Percentiles rank a stretch among this genome's conserved stretches.
Evolutionary conservation across 1,140 invertebrate species (phyloP).

Genomic region (Solen grandis): DNA sequence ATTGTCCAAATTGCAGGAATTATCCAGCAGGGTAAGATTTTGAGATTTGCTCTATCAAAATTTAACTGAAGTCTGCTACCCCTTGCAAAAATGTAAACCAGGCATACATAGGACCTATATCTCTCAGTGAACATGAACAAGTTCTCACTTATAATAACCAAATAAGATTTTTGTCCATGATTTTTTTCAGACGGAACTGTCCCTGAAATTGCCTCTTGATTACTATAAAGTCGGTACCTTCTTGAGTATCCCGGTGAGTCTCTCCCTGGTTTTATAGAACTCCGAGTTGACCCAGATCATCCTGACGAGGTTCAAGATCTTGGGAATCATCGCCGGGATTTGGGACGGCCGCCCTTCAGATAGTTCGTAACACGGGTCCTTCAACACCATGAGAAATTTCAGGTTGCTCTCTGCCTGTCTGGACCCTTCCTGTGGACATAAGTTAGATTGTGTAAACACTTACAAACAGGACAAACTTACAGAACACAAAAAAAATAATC

Average conservation of each 20-base stretch:
- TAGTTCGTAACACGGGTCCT: slow-evolving; percentile 86
- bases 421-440: slow-evolving; percentile 82
- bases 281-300: slow-evolving; percentile 92
- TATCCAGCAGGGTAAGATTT: neutral
- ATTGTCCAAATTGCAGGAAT: too few relatives aligned
- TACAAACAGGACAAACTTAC: neutral
- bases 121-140: neutral
- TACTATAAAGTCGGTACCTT: slow-evolving; percentile 80
- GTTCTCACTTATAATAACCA: neutral
- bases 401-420: slow-evolving; percentile 90
- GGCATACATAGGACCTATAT: too few relatives aligned
- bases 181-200: too few relatives aligned
- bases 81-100: neutral
- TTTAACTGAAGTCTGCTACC: neutral
- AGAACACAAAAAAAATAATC: neutral
- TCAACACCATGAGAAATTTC: slow-evolving; percentile 88
- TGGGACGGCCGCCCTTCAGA: slow-evolving; percentile 85
- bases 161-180: too few relatives aligned
- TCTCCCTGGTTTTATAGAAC: slow-evolving; percentile 86
- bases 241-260: slow-evolving; percentile 88
- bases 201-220: too few relatives aligned
- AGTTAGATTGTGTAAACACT: neutral
- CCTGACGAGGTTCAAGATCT: slow-evolving; percentile 88
- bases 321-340: slow-evolving; percentile 85
- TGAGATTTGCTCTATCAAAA: neutral